Evolutionary conservation across 2,888 invertebrate genomes (phyloP).

Genomic region (Ligdia adustata): DNA sequence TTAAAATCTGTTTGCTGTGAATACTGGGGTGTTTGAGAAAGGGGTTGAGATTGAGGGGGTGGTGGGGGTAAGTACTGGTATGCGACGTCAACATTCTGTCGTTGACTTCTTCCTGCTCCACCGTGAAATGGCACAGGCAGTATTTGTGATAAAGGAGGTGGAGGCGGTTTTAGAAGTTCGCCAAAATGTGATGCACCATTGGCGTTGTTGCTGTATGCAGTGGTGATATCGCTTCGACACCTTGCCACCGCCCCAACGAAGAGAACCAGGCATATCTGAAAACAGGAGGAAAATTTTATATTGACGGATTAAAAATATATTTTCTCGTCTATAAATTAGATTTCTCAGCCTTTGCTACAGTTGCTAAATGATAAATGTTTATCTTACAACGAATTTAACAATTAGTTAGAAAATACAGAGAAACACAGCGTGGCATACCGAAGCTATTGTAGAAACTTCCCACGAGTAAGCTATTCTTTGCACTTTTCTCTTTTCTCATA

Average conservation of each 20-base stretch:
- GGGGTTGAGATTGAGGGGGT: slow-evolving; percentile 51
- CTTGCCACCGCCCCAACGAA: slow-evolving; percentile 55
- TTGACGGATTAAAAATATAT: too few species aligned
- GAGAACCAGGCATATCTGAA: slow-evolving; percentile 68
- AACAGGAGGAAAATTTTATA: slow-evolving; percentile 38
- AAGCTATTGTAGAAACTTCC: slow-evolving; percentile 67
- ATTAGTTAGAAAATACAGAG: slow-evolving; percentile 76
- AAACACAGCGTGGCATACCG: slow-evolving; percentile 72
- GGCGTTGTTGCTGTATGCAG: slow-evolving; percentile 51
- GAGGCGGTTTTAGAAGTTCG: slow-evolving; percentile 72
- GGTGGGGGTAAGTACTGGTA: slow-evolving; percentile 65
- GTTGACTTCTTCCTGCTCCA: slow-evolving; percentile 57
- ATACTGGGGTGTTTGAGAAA: slow-evolving; percentile 27
- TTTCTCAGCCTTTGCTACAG: too few species aligned
- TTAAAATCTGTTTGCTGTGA: slow-evolving; percentile 59
- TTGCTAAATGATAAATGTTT: slow-evolving; percentile 19
- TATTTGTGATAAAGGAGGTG: slow-evolving; percentile 63
- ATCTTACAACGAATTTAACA: slow-evolving; percentile 49
- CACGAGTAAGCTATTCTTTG: slow-evolving; percentile 75
- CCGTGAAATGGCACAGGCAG: slow-evolving; percentile 71
- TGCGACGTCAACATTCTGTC: slow-evolving; percentile 62
- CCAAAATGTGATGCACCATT: slow-evolving; percentile 64
- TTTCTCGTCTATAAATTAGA: too few species aligned
- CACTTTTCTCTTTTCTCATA: slow-evolving; percentile 82
- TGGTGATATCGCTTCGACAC: slow-evolving; percentile 58